Conservation (phyloP, 2,797 vertebrate genomes). For the Pagetopsis macropterus region DNA sequence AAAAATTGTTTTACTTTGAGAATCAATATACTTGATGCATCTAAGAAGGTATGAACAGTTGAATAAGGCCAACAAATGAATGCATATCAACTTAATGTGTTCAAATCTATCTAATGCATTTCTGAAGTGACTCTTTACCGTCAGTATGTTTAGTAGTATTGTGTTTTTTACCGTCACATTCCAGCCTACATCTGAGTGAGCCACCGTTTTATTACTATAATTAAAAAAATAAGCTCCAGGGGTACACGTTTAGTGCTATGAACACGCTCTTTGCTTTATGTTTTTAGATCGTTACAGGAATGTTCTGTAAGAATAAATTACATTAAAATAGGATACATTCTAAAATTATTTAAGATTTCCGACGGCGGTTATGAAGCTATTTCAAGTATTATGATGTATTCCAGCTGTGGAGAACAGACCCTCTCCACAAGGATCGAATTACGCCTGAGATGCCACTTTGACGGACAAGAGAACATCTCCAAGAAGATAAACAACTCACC, state of each 20-base stretch:
- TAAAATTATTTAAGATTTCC: background rate
- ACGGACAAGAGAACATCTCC: background rate
- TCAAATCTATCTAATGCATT: background rate
- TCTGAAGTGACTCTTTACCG: background rate
- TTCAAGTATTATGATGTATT: constrained; percentile 3
- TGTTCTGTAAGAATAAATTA: background rate
- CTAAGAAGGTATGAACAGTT: background rate
- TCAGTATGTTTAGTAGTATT: background rate
- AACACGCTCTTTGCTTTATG: background rate
- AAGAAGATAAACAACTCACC: constrained; percentile 64
- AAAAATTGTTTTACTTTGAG: background rate
- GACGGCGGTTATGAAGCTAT: background rate
- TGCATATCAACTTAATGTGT: background rate
- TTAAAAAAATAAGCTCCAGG: background rate
- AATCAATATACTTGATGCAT: background rate
- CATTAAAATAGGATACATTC: too few species aligned
- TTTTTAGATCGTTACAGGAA: background rate
- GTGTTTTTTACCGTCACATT: constrained; percentile 20
- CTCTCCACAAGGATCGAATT: background rate
- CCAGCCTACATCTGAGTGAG: background rate
- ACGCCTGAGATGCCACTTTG: background rate
- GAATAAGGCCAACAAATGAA: background rate
- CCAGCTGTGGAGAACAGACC: constrained; percentile 1
- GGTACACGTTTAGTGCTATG: background rate
- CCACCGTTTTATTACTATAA: background rate